Evolutionary conservation across 64 coral and sea anemone species (phyloP), one percentile per base, ranked within the genome.

Genomic region (Actinia equina): DNA sequence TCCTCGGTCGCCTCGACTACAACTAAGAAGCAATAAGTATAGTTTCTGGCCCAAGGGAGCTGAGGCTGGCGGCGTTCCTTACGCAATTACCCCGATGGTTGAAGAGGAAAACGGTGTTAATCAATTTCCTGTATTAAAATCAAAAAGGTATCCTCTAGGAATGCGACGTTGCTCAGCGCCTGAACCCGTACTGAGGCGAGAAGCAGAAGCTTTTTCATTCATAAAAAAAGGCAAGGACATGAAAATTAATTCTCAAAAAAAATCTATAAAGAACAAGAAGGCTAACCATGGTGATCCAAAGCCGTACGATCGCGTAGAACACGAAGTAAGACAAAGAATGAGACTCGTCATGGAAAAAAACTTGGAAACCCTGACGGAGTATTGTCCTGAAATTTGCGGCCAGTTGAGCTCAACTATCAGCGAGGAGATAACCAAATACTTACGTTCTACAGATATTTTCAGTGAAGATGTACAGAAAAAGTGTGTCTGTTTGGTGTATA

Each of bases 401-500:
- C 77, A 46, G 14, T 43, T 79, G 19, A 46, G 12, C 15, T 44
- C 37, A 79, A 46, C 30, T 14, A 79, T 79, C 15, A 79, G 77
- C 37, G 77, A 79, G 23, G 10, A 42, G 19, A 43, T 79, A 43
- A 46, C 13, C 30, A 44, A 43, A 43, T 79, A 79, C 77, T 25
- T 79, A 10, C 77, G 6, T 43, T 79, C 77, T 79, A 79, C 44
- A 44, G 77, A 79, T 13, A 6, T 17, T 44, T 37, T 77, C 17
- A 54, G 58, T 17, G 63, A 23, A 69, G 88, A 90, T 17, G 81
- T 80, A 6, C 89, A 94, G 19, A 90, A 78, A 0, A 98, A 98
- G 44, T 60, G 94, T 77, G 86, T 84, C 61, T 98, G 95, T 55
- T 54, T 98, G 54, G 95, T 98, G 46, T 98, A 94, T 61, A 98